These are phyloP conservation scores for Apodemia hepburni DNA, from an alignment of 2,888 invertebrate species.

Conservation along the genomic window DNA sequence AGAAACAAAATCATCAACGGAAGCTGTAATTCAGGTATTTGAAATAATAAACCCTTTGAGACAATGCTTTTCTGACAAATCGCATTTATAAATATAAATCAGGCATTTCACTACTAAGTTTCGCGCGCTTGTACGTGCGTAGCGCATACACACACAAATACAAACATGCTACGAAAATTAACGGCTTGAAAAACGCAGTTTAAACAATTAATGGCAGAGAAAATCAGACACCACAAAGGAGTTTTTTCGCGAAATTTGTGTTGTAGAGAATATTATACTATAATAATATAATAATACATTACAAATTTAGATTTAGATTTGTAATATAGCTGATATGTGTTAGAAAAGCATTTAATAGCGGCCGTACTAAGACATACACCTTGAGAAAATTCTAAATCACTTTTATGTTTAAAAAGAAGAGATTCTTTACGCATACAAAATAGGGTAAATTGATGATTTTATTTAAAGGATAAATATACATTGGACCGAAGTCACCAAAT, in stretches of 20 bases:
- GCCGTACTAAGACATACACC: neutral
- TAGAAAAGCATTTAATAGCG: neutral
- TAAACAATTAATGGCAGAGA: neutral
- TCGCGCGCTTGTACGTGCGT: neutral
- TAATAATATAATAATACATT: neutral
- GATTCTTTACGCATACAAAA: neutral
- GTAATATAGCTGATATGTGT: neutral
- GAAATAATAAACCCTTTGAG: neutral
- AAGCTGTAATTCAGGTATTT: neutral
- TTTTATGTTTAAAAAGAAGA: no score
- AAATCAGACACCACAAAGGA: neutral
- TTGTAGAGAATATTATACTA: neutral
- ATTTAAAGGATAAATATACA: constrained; percentile 39
- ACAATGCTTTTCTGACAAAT: neutral
- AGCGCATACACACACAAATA: neutral
- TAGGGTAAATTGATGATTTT: constrained; percentile 37
- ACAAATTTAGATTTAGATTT: neutral
- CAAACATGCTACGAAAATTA: neutral
- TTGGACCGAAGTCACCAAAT: constrained; percentile 54
- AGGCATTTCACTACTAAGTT: neutral
- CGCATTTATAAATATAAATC: neutral
- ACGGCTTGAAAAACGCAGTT: neutral
- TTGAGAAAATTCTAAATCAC: no score
- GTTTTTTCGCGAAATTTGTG: neutral
- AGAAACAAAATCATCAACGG: constrained; percentile 40